These are phyloP conservation scores for Theocolax elegans DNA, from an alignment of 1,140 invertebrate genomes.

Conservation along the genomic window DNA sequence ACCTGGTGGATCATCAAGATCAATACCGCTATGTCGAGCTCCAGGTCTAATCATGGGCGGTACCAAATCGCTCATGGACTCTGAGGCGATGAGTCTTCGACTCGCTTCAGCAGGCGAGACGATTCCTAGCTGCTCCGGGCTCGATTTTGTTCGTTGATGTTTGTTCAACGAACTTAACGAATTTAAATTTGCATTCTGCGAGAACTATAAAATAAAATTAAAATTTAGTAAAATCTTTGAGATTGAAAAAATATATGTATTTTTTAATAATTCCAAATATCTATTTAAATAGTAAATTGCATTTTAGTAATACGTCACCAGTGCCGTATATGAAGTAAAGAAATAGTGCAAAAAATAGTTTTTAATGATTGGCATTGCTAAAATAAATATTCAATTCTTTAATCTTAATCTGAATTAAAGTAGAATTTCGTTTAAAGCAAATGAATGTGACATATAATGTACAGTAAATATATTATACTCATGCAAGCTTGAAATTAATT, in stretches of 20 bases:
- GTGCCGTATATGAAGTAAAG: too few relatives aligned
- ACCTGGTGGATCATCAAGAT: constrained; percentile 52
- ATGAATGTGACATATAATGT: too few relatives aligned
- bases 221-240: too few relatives aligned
- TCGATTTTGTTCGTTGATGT: constrained; percentile 78
- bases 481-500: too few relatives aligned
- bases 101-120: constrained; percentile 66
- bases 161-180: constrained; percentile 62
- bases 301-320: too few relatives aligned
- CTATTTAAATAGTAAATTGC: too few relatives aligned
- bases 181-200: constrained; percentile 60
- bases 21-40: constrained; percentile 49
- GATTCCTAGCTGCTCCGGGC: constrained; percentile 73
- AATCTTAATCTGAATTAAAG: too few relatives aligned
- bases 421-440: too few relatives aligned
- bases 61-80: constrained; percentile 72
- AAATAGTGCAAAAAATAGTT: too few relatives aligned
- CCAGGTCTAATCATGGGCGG: constrained; percentile 48
- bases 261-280: neutral
- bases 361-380: too few relatives aligned
- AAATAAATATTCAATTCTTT: too few relatives aligned
- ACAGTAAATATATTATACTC: too few relatives aligned
- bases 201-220: constrained; percentile 54
- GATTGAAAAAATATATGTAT: neutral
- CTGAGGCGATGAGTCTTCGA: constrained; percentile 70